Percentiles rank a stretch among this genome's conserved stretches.
These are phyloP conservation scores for Ichneumon xanthorius DNA, from an alignment of 2,888 invertebrate genomes.

Conservation along the genomic window DNA sequence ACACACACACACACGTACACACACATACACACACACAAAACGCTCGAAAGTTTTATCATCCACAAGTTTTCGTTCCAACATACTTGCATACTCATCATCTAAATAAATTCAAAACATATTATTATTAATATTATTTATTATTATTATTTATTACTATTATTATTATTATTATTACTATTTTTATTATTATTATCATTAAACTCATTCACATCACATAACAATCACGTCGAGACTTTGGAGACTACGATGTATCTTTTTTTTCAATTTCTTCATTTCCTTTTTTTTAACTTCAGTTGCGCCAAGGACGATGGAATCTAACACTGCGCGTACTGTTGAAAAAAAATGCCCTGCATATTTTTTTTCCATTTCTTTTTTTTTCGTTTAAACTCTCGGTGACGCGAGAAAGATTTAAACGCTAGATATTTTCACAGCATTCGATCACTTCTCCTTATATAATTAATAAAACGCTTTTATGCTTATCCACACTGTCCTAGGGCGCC, in stretches of 20 bases:
- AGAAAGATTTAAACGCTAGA: constrained; percentile 28
- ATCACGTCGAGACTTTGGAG: constrained; percentile 66
- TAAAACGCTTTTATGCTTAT: constrained; percentile 57
- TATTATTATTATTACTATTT: constrained; percentile 6
- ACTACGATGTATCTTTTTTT: constrained; percentile 53
- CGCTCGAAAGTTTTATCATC: constrained; percentile 17
- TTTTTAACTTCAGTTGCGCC: constrained; percentile 21
- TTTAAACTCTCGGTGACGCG: constrained; percentile 26
- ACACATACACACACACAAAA: constrained; percentile 4
- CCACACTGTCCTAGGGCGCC: constrained; percentile 48
- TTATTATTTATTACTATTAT: constrained; percentile 25
- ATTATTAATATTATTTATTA: constrained; percentile 23
- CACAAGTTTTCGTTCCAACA: constrained; percentile 16
- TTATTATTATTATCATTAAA: constrained; percentile 45
- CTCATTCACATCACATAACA: constrained; percentile 63
- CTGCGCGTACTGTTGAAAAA: constrained; percentile 29
- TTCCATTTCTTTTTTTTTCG: constrained; percentile 29
- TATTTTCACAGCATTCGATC: constrained; percentile 60
- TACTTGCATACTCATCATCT: constrained; percentile 36
- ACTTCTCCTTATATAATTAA: constrained; percentile 32
- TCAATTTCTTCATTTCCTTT: not conserved
- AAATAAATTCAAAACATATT: constrained; percentile 57
- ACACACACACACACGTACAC: constrained; percentile 38
- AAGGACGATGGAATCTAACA: constrained; percentile 38
- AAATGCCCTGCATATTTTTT: constrained; percentile 35